These are phyloP conservation scores for Coryphaenoides rupestris DNA, from an alignment of 2,113 vertebrate species.

Conservation along the genomic window DNA sequence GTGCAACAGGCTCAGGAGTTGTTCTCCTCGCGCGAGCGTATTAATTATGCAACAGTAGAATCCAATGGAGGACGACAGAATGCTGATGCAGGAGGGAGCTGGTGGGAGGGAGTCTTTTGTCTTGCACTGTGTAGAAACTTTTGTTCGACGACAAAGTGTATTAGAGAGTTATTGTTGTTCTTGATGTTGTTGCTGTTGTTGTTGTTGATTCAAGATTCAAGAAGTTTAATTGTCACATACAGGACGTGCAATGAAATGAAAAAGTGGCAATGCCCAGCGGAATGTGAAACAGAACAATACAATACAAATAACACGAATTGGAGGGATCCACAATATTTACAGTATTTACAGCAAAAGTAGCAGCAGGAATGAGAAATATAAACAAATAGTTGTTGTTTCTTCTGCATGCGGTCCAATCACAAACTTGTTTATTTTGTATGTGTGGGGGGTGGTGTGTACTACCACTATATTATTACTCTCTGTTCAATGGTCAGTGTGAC, in stretches of 20 bases:
- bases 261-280: too few species aligned
- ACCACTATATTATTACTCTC: constrained; percentile 66
- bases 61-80: not conserved
- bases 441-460: constrained; percentile 42
- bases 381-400: too few species aligned
- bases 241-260: too few species aligned
- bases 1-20: constrained; percentile 14
- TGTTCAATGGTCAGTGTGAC: constrained; percentile 50
- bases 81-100: not conserved
- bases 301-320: too few species aligned
- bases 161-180: constrained; percentile 7
- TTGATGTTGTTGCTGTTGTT: constrained; percentile 34
- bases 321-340: too few species aligned
- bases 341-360: too few species aligned
- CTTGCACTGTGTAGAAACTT: constrained; percentile 16
- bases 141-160: constrained; percentile 2
- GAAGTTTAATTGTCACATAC: too few species aligned
- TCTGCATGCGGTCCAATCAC: not conserved
- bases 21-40: constrained; percentile 2
- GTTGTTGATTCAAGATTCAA: too few species aligned
- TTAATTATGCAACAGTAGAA: not conserved
- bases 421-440: too few species aligned
- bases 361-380: too few species aligned
- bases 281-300: too few species aligned
- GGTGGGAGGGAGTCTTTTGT: constrained; percentile 14